Base-by-base conservation (phyloP, 2,113 vertebrate species). In the Etia nguti region DNA sequence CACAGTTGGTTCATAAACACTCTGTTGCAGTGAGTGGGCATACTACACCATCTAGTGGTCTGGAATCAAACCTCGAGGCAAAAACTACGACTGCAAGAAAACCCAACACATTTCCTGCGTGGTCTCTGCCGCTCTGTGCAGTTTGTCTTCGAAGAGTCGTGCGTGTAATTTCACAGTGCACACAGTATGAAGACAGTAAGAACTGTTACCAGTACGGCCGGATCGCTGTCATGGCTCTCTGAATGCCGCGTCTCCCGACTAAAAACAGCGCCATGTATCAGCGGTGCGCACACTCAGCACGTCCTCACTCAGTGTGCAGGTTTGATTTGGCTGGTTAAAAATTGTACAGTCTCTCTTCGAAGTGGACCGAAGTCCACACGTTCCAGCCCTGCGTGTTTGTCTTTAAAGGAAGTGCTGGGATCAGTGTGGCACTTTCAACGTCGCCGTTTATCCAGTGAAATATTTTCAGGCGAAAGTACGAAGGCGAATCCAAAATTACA, bases 131-230 rank as follows among this genome's bases (percentile, higher is more conserved):
- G 55, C 54, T 1, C 22, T 5, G 1, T 7, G 29, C 24, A 75
- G 55, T 7, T 26, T 12, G 22, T 11, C 1, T 12, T 4, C 18
- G 3, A 8, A 15, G 9, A 31, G 8, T 20, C 15, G 29, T 20
- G 70, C 9, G 4, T 4, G 20, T 3, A 3, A 62, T 75, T 75
- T 26, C 13, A 2, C 15, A 22, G 12, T 36, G n/a, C 18, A 81
- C 10, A 56, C 22, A 11, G 6, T 8, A 43, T 20, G n/a, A 22
- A 26, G 5, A 9, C 3, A 1, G 6, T 36, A 48, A 8, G 48
- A 80, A 18, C 6, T n/a, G 52, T 93, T 93, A 95, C 94, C 94
- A 81, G 91, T 22, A 70, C 1, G 5, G 4, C 48, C 18, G 90
- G 0, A 38, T 4, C 5, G 88, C 82, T 9, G 88, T 31, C 81